These are phyloP conservation scores for Channa maculata DNA, from an alignment of 2,113 vertebrate species.

Conservation along the genomic window DNA sequence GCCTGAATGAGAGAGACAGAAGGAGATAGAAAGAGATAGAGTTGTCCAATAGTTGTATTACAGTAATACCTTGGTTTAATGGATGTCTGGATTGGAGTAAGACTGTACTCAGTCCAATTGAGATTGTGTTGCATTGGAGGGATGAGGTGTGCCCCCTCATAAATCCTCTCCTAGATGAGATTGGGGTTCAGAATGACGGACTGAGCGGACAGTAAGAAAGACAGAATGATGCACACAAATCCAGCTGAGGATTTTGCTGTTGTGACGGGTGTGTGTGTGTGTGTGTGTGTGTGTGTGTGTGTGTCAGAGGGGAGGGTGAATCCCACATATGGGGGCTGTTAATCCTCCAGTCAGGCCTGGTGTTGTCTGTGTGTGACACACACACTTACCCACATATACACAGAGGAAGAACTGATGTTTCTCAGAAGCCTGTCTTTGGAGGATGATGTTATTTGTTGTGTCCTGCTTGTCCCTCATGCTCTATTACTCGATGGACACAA, in stretches of 20 bases:
- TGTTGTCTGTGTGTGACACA: constrained; percentile 52
- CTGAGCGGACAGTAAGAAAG: constrained; percentile 70
- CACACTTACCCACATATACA: constrained; percentile 35
- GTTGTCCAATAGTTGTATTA: constrained; percentile 75
- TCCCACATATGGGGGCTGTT: constrained; percentile 58
- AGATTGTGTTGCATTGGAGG: constrained; percentile 72
- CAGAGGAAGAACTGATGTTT: constrained; percentile 54
- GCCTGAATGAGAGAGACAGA: constrained; percentile 58
- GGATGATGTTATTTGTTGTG: constrained; percentile 50
- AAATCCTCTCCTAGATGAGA: constrained; percentile 78
- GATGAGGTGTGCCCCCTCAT: constrained; percentile 67
- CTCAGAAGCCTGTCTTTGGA: constrained; percentile 59
- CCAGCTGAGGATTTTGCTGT: constrained; percentile 72
- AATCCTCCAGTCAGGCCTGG: constrained; percentile 63
- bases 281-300: constrained; percentile 21
- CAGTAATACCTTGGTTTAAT: constrained; percentile 79
- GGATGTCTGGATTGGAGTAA: constrained; percentile 77
- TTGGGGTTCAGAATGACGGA: constrained; percentile 72
- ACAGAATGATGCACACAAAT: constrained; percentile 73
- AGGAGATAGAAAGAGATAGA: constrained; percentile 63
- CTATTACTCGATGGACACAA: constrained; percentile 34
- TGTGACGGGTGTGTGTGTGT: constrained; percentile 36
- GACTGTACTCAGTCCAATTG: constrained; percentile 74
- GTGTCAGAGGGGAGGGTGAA: constrained; percentile 13
- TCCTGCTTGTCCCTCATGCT: constrained; percentile 34